A percentile compares a stretch with the other conserved stretches of the same genome.
These are phyloP conservation scores for Thymelicus sylvestris DNA, from an alignment of 2,888 invertebrate species.

Conservation along the genomic window DNA sequence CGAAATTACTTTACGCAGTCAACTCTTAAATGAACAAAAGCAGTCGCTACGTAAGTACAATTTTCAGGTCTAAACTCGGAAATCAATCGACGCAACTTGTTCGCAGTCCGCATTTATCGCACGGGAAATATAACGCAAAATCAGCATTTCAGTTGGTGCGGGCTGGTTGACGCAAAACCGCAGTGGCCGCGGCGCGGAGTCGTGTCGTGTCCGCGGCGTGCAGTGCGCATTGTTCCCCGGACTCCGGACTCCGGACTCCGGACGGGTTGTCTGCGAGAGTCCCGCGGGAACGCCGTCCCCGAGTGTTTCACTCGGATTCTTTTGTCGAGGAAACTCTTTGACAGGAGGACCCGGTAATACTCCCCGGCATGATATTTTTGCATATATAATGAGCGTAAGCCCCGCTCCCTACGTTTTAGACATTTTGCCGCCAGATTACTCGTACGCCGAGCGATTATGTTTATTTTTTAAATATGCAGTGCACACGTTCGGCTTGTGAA, in stretches of 20 bases:
- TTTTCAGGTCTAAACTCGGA: neutral
- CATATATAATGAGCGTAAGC: conserved; percentile 34
- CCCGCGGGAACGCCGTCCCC: conserved; percentile 37
- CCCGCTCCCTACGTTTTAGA: conserved; percentile 10
- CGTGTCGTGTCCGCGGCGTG: conserved; percentile 4
- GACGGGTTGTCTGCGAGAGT: conserved; percentile 19
- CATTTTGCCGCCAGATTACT: conserved; percentile 18
- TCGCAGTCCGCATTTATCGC: neutral
- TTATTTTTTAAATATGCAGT: conserved; percentile 37
- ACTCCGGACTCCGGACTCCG: neutral
- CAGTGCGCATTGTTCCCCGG: conserved; percentile 20
- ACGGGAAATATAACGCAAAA: neutral
- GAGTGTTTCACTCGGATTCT: conserved; percentile 38
- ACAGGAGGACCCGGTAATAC: conserved; percentile 29
- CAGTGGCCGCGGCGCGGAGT: neutral
- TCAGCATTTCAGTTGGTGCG: too few species aligned
- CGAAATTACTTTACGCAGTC: too few species aligned
- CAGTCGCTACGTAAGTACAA: too few species aligned
- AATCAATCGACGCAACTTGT: neutral
- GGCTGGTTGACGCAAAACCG: neutral
- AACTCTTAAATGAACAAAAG: too few species aligned
- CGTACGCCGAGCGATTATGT: conserved; percentile 33
- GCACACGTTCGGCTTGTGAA: conserved; percentile 31
- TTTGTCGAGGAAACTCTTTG: conserved; percentile 36
- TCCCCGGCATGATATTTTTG: conserved; percentile 33